Conservation (phyloP, 2,797 vertebrate genomes). For the Ficedula albicollis region DNA sequence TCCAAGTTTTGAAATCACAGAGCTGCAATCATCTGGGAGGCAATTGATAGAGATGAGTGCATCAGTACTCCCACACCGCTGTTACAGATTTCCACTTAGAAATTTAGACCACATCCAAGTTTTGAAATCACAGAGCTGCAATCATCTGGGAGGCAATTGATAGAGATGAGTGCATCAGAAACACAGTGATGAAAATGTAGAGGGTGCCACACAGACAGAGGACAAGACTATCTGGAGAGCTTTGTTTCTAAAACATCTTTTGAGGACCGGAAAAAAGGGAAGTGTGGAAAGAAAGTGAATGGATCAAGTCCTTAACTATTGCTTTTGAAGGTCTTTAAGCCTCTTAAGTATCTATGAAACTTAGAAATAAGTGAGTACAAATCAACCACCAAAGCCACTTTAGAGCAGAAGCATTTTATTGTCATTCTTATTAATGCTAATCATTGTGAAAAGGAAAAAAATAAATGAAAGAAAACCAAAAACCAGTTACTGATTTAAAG, state of each 20-base stretch:
- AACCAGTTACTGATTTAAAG: conserved; percentile 6
- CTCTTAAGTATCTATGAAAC: conserved; percentile 56
- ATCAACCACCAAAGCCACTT: conserved; percentile 57
- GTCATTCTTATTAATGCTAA: conserved; percentile 26
- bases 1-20: too few species aligned
- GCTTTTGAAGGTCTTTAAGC: conserved; percentile 55
- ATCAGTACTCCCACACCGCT: too few species aligned
- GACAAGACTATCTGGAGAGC: neutral
- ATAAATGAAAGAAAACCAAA: neutral
- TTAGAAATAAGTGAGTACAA: conserved; percentile 33
- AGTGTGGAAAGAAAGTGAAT: conserved; percentile 14
- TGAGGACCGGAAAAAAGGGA: conserved; percentile 7
- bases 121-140: neutral
- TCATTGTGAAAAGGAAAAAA: conserved; percentile 10
- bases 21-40: too few species aligned
- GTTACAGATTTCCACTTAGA: neutral
- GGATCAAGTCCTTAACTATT: conserved; percentile 45
- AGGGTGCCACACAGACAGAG: neutral
- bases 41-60: too few species aligned
- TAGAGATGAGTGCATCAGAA: neutral
- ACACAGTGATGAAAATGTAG: neutral
- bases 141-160: neutral
- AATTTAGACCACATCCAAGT: neutral
- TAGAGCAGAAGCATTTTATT: conserved; percentile 28
- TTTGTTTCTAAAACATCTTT: conserved; percentile 33